Evolutionary conservation across 2,113 vertebrate genomes (phyloP), one percentile per base, ranked within the genome.

Genomic region (Zapus hudsonius): DNA sequence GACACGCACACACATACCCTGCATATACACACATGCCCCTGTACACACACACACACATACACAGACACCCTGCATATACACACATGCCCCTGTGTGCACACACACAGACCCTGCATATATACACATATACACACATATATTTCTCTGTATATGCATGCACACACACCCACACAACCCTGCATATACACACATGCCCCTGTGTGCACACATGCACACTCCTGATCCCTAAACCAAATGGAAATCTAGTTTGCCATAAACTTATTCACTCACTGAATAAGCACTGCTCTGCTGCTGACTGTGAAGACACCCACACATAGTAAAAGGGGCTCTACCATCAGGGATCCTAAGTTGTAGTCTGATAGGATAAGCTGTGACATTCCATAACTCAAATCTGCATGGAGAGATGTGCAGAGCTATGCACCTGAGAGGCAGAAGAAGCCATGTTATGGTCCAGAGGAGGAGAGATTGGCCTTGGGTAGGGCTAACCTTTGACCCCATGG

Each of bases 171-270:
- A 82, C 61, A 44, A 22, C 23, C 59, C 33, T 25, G 5, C 22
- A 23, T 17, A 23, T 16, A 23, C 55, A 42, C 19, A 1, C 63
- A 16, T 5, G 3, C 63, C 25, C 15, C 3, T 10, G 1, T 47
- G n/a, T n/a, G n/a, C n/a, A n/a, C n/a, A n/a, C 20, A 19, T 55
- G 31, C 7, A n/a, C 13, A 3, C n/a, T 4, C 19, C 0, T 12
- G 38, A 5, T 23, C 67, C 15, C 40, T 1, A 27, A 69, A 66
- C 67, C 33, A 66, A 36, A 17, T 42, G 59, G 69, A 75, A 64
- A 64, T 9, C 31, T 6, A 15, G 16, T 36, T 75, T 47, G 88
- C 42, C 25, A 0, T 38, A 33, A 33, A 47, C 23, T 42, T 36
- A 8, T n/a, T 87, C 44, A 15, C 4, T 25, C 25, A 2, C 27